A percentile compares a stretch with the other conserved stretches of the same genome.
phyloP scores from a whole-genome alignment of 2,113 vertebrate genomes.

The Rhynchomys soricoides region DNA sequence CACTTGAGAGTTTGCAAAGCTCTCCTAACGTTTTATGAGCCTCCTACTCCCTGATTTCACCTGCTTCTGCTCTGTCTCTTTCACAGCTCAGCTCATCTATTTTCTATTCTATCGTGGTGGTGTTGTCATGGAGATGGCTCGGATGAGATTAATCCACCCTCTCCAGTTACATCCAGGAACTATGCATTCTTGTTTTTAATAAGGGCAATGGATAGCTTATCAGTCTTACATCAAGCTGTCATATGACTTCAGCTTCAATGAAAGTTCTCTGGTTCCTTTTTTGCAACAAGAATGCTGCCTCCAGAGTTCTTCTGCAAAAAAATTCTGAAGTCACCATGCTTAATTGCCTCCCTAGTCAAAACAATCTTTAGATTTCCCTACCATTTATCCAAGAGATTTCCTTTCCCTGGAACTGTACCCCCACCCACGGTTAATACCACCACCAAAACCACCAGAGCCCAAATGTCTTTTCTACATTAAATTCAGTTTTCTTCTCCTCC shows the following conservation, averaged over 20 bases:
- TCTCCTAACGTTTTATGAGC: neutral
- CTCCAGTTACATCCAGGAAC: neutral
- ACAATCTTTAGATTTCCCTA: slow-evolving; percentile 1
- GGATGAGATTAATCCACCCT: neutral
- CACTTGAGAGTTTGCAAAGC: neutral
- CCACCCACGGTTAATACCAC: neutral
- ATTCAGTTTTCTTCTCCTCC: neutral
- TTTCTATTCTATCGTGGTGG: neutral
- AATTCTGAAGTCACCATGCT: slow-evolving; percentile 46
- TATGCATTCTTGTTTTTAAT: neutral
- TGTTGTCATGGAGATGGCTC: neutral
- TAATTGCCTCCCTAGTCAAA: slow-evolving; percentile 45
- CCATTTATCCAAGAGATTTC: slow-evolving; percentile 30
- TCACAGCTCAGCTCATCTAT: neutral
- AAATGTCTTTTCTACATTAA: slow-evolving; percentile 27
- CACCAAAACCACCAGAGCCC: neutral
- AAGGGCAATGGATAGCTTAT: neutral
- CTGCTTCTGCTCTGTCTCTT: neutral
- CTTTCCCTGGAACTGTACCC: slow-evolving; percentile 35
- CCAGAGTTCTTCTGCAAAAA: slow-evolving; percentile 14
- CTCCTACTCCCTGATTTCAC: neutral
- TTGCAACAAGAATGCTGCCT: neutral
- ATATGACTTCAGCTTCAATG: slow-evolving; percentile 31
- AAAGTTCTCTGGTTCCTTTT: slow-evolving; percentile 23
- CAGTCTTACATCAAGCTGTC: slow-evolving; percentile 9